A percentile compares a stretch with the other conserved stretches of the same genome.
These are phyloP conservation scores for Parnassius glacialis DNA, from an alignment of 2,888 invertebrate genomes.

Conservation along the genomic window DNA sequence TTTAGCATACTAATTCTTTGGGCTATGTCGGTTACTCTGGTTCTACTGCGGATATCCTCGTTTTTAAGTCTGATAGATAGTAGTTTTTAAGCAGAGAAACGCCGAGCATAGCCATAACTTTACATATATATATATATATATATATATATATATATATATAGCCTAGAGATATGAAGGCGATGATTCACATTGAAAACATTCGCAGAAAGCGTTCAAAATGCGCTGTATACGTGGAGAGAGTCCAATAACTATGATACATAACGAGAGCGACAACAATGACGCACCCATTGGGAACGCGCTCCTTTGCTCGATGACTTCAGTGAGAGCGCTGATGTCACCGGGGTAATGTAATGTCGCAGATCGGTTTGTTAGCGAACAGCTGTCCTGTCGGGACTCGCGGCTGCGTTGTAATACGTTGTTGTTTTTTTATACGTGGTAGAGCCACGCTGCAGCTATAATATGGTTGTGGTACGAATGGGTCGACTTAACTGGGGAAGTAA, in stretches of 20 bases:
- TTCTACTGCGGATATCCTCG: too few species aligned
- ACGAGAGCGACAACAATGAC: constrained; percentile 6
- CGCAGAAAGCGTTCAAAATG: constrained; percentile 8
- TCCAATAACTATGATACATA: constrained; percentile 10
- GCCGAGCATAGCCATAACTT: too few species aligned
- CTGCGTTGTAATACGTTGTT: neutral
- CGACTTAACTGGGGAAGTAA: too few species aligned
- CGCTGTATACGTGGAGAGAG: constrained; percentile 17
- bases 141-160: too few species aligned
- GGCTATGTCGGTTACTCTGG: too few species aligned
- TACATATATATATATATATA: too few species aligned
- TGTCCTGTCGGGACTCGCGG: neutral
- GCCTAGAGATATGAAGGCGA: neutral
- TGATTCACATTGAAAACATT: constrained; percentile 12
- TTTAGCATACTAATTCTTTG: too few species aligned
- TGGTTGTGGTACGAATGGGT: too few species aligned
- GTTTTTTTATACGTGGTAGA: too few species aligned
- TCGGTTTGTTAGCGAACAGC: constrained; percentile 10
- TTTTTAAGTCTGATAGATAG: too few species aligned
- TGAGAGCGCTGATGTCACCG: constrained; percentile 9
- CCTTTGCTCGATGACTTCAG: constrained; percentile 1
- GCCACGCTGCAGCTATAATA: too few species aligned
- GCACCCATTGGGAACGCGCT: constrained; percentile 6
- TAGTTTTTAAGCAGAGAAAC: too few species aligned
- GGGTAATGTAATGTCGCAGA: neutral